Evolutionary conservation across 2,797 vertebrate genomes (phyloP).

Genomic region (Alosa sapidissima): DNA sequence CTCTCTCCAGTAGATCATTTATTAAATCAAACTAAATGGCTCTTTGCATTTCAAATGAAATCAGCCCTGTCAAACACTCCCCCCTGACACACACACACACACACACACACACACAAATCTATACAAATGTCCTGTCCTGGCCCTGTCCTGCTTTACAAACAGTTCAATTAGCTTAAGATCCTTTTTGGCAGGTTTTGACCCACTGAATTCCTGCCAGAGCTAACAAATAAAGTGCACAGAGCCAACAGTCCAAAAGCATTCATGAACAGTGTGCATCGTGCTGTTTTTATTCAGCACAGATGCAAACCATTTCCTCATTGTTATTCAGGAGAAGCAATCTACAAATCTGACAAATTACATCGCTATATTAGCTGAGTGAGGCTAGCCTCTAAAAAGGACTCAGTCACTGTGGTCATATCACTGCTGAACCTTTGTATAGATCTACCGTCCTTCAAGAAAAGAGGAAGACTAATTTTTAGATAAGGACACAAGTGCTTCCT

Average conservation of each 20-base stretch:
- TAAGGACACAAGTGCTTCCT: background rate
- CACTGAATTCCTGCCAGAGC: background rate
- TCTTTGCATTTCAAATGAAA: slow-evolving; percentile 14
- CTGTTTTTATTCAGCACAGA: background rate
- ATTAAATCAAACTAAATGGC: background rate
- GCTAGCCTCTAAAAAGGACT: background rate
- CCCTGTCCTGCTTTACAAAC: background rate
- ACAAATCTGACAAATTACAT: background rate
- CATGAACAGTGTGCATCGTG: background rate
- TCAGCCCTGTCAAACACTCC: background rate
- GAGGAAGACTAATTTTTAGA: background rate
- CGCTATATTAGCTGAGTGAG: background rate
- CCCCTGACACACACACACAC: background rate
- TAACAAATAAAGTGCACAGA: background rate
- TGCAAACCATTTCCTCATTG: background rate
- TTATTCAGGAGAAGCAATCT: background rate
- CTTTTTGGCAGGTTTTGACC: slow-evolving; percentile 6
- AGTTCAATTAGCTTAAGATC: slow-evolving; percentile 17
- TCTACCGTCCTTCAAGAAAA: background rate
- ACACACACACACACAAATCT: background rate
- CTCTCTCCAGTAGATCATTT: background rate
- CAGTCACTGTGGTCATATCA: background rate
- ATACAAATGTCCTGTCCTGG: background rate
- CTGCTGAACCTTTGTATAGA: background rate
- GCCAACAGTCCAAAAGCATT: background rate